phyloP scores from a whole-genome alignment of 2,797 vertebrate species.

The Chromis chromis region DNA sequence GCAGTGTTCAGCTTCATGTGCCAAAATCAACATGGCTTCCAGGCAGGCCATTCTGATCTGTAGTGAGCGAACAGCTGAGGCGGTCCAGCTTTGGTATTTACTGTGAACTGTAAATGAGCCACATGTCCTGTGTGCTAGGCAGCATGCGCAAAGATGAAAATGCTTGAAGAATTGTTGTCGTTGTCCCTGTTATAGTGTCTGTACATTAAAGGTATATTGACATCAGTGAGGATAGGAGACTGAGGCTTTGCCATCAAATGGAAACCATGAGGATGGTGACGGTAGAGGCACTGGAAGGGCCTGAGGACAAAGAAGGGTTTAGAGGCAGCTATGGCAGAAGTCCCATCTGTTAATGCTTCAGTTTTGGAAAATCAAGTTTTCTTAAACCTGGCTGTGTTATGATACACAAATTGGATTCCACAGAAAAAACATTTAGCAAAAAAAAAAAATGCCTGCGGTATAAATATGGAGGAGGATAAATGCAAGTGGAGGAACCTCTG shows the following conservation, averaged over 20 bases:
- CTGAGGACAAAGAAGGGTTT: constrained; percentile 73
- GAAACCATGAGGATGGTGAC: constrained; percentile 54
- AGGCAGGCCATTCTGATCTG: constrained; percentile 57
- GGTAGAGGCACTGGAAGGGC: constrained; percentile 74
- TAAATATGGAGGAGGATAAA: constrained; percentile 14
- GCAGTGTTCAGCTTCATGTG: constrained; percentile 80
- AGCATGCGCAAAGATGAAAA: constrained; percentile 47
- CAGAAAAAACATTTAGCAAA: background rate
- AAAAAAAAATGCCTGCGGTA: background rate
- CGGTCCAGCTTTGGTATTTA: constrained; percentile 76
- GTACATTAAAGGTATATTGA: constrained; percentile 61
- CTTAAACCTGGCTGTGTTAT: constrained; percentile 28
- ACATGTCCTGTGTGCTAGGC: constrained; percentile 40
- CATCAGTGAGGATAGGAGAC: constrained; percentile 42
- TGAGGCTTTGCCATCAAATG: constrained; percentile 55
- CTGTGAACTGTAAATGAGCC: constrained; percentile 48
- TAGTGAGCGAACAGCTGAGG: constrained; percentile 55
- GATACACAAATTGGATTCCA: constrained; percentile 1
- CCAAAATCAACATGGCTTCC: constrained; percentile 81
- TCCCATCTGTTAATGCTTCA: constrained; percentile 20
- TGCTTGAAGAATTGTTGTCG: constrained; percentile 36
- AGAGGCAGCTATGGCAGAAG: constrained; percentile 49
- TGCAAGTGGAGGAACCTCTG: constrained; percentile 31
- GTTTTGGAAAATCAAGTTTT: constrained; percentile 12
- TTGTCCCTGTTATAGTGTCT: constrained; percentile 45